phyloP scores from a whole-genome alignment of 1,140 invertebrate genomes.

The Drosophila dunni region DNA sequence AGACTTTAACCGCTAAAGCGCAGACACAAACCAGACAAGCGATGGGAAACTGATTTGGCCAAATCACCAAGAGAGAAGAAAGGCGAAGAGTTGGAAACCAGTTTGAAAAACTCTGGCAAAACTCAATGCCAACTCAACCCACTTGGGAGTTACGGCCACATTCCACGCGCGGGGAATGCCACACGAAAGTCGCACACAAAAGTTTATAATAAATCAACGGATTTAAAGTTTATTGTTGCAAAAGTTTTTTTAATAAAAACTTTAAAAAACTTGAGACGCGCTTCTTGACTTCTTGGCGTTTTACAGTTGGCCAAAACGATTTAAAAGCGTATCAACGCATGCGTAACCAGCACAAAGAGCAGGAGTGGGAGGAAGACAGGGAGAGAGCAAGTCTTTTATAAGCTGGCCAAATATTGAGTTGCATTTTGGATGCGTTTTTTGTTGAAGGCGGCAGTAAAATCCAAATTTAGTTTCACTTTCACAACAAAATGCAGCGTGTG shows the following conservation, averaged over 20 bases:
- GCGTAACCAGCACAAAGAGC: slow-evolving; percentile 17
- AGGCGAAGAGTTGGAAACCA: slow-evolving; percentile 11
- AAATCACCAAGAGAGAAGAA: neutral
- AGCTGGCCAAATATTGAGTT: slow-evolving; percentile 6
- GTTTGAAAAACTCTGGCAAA: slow-evolving; percentile 20
- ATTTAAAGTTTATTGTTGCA: slow-evolving; percentile 43
- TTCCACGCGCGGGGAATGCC: slow-evolving; percentile 19
- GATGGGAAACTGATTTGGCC: slow-evolving; percentile 42
- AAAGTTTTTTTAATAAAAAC: slow-evolving; percentile 9
- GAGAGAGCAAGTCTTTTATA: neutral
- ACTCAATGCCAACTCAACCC: slow-evolving; percentile 23
- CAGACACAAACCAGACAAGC: slow-evolving; percentile 44
- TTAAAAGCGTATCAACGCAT: slow-evolving; percentile 2
- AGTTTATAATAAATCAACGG: slow-evolving; percentile 68
- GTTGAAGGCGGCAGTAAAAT: slow-evolving; percentile 30
- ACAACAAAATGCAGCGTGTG: slow-evolving; percentile 55
- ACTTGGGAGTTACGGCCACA: slow-evolving; percentile 27
- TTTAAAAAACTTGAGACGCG: neutral
- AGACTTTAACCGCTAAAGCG: slow-evolving; percentile 39
- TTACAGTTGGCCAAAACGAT: slow-evolving; percentile 6
- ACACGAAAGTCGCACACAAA: slow-evolving; percentile 19
- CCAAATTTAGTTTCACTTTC: slow-evolving; percentile 69
- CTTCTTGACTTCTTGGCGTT: slow-evolving; percentile 4
- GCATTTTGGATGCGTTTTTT: slow-evolving; percentile 44
- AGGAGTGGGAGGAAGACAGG: neutral